Percentiles rank a stretch among this genome's conserved stretches.
phyloP scores from a whole-genome alignment of 2,888 invertebrate genomes.

The Harpagoxenus sublaevis region DNA sequence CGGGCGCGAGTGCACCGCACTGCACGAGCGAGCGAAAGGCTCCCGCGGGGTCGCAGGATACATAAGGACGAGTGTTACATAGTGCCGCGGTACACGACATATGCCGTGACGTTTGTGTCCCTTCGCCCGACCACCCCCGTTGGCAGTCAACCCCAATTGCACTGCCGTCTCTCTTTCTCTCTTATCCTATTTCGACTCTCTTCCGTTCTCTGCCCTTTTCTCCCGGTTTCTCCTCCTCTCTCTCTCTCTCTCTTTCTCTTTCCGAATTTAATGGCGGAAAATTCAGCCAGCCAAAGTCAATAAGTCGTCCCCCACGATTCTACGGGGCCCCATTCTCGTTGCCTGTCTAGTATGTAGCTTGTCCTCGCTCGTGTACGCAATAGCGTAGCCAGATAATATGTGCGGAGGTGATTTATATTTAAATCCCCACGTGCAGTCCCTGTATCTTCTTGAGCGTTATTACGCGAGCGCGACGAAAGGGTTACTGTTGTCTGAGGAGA shows the following conservation, averaged over 20 bases:
- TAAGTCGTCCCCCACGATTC: constrained; percentile 67
- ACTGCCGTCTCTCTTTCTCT: constrained; percentile 36
- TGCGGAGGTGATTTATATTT: constrained; percentile 37
- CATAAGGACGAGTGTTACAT: constrained; percentile 79
- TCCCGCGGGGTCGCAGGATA: constrained; percentile 63
- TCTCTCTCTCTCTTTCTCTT: constrained; percentile 51
- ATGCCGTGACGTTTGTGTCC: constrained; percentile 80
- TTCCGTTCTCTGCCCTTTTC: constrained; percentile 25
- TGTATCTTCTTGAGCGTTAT: constrained; percentile 36
- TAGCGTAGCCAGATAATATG: constrained; percentile 53
- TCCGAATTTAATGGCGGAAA: constrained; percentile 75
- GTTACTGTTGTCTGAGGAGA: constrained; percentile 4
- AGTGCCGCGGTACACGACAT: constrained; percentile 82
- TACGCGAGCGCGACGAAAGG: constrained; percentile 6
- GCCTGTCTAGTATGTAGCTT: constrained; percentile 55
- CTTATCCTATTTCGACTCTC: constrained; percentile 45
- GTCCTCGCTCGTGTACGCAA: constrained; percentile 52
- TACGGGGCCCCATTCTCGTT: constrained; percentile 60
- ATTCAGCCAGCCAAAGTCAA: constrained; percentile 77
- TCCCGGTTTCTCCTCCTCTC: constrained; percentile 26
- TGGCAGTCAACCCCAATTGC: constrained; percentile 34
- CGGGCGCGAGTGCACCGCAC: constrained; percentile 61
- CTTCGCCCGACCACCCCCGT: constrained; percentile 33
- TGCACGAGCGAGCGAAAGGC: constrained; percentile 29
- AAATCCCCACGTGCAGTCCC: constrained; percentile 25